phyloP scores from a whole-genome alignment of 1,140 invertebrate genomes.

The Littorina saxatilis region DNA sequence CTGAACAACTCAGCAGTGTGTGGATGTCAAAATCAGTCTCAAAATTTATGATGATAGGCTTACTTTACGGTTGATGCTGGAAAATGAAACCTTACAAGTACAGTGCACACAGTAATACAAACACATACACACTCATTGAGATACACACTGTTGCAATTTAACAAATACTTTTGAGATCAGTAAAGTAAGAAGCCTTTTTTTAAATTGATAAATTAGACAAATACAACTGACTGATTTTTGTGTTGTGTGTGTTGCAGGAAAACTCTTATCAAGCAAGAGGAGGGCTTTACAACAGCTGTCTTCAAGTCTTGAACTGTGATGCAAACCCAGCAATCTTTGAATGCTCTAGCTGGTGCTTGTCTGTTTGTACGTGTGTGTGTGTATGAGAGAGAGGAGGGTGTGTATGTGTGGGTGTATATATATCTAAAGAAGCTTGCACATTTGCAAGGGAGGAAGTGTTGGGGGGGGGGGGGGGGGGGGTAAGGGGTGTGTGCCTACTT shows the following conservation, averaged over 20 bases:
- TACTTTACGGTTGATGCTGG: too few relatives aligned
- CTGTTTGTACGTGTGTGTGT: constrained; percentile 4
- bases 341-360: not conserved
- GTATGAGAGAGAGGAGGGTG: not conserved
- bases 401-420: not conserved
- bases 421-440: too few relatives aligned
- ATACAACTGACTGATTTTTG: too few relatives aligned
- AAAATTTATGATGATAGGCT: too few relatives aligned
- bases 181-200: not conserved
- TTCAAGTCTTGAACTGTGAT: constrained; percentile 4
- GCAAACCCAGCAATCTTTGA: not conserved
- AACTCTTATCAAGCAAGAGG: constrained; percentile 28
- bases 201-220: not conserved
- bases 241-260: constrained; percentile 23
- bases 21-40: too few relatives aligned
- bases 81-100: too few relatives aligned
- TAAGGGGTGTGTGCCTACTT: too few relatives aligned
- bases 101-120: too few relatives aligned
- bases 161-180: not conserved
- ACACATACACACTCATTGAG: not conserved
- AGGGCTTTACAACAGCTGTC: constrained; percentile 22
- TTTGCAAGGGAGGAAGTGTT: too few relatives aligned
- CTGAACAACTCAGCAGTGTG: too few relatives aligned
- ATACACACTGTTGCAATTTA: not conserved
- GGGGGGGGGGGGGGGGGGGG: too few relatives aligned